These are phyloP conservation scores for Arvicanthis niloticus DNA, from an alignment of 2,113 vertebrate genomes.

Conservation along the genomic window DNA sequence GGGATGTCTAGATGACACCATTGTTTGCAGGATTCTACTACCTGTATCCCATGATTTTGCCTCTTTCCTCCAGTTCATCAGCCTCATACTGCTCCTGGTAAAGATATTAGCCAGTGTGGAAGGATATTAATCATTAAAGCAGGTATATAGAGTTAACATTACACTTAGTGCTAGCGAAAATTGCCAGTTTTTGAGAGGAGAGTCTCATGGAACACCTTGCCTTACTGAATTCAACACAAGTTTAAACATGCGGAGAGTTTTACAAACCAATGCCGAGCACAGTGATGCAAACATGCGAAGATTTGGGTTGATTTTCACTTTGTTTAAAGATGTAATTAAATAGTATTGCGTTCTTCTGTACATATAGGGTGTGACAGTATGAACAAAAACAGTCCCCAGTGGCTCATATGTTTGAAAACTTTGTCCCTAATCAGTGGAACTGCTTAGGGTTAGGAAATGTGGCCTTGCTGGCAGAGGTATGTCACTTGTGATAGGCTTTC, in stretches of 20 bases:
- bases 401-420: background rate
- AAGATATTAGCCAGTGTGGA: conserved; percentile 37
- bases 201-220: background rate
- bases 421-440: background rate
- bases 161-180: conserved; percentile 47
- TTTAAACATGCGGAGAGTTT: background rate
- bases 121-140: conserved; percentile 58
- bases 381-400: background rate
- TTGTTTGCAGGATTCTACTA: conserved; percentile 51
- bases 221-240: conserved; percentile 10
- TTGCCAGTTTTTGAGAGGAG: conserved; percentile 51
- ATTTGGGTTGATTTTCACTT: background rate
- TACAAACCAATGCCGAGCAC: background rate
- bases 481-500: background rate
- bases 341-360: background rate
- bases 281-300: background rate
- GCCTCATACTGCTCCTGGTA: conserved; percentile 7
- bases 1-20: conserved; percentile 57
- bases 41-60: background rate
- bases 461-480: background rate
- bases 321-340: background rate
- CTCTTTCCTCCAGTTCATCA: conserved; percentile 52
- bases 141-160: conserved; percentile 61
- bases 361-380: background rate
- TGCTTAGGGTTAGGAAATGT: background rate